These are phyloP conservation scores for Phataginus tricuspis DNA, from an alignment of 2,797 vertebrate species.

Conservation along the genomic window DNA sequence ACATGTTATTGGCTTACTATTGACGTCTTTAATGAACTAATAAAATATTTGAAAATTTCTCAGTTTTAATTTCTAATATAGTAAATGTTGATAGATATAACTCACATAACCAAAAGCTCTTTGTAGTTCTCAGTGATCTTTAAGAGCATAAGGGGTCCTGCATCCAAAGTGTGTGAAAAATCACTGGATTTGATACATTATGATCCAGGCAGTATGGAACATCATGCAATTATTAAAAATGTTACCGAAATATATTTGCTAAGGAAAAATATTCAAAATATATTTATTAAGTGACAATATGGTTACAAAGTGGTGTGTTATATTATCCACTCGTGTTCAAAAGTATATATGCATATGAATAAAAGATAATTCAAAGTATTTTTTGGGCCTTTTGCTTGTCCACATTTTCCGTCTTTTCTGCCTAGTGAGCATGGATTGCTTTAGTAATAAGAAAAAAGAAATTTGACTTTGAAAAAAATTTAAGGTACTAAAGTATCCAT, in stretches of 20 bases:
- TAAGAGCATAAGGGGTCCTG: neutral
- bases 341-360: neutral
- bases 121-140: neutral
- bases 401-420: neutral
- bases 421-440: neutral
- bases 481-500: neutral
- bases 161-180: slow-evolving; percentile 23
- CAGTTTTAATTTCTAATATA: neutral
- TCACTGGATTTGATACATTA: neutral
- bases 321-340: neutral
- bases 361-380: neutral
- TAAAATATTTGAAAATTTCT: neutral
- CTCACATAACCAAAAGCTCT: neutral
- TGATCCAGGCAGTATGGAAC: neutral
- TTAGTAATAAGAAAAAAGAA: neutral
- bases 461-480: neutral
- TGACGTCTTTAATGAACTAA: neutral
- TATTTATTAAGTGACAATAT: neutral
- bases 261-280: neutral
- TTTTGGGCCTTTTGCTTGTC: neutral
- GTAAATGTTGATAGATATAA: neutral
- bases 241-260: neutral
- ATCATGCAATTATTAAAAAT: slow-evolving; percentile 15
- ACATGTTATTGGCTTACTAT: neutral
- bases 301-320: neutral